Conservation (phyloP, 2,113 vertebrate genomes). For the Poeciliopsis occidentalis region DNA sequence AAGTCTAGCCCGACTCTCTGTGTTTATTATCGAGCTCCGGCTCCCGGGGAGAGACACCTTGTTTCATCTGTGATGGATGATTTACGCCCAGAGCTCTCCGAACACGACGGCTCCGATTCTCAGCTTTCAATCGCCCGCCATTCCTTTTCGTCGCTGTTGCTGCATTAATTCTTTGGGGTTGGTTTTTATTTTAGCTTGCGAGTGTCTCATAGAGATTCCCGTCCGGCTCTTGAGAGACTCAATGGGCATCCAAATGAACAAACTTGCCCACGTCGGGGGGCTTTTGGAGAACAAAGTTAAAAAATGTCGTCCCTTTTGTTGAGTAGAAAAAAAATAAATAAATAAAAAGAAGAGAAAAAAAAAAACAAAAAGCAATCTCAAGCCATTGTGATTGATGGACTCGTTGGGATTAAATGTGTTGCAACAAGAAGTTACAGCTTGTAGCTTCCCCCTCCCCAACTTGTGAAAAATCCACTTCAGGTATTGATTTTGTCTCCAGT, state of each 20-base stretch:
- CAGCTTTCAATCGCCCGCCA: slow-evolving; percentile 24
- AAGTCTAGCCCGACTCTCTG: slow-evolving; percentile 60
- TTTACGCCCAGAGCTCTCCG: slow-evolving; percentile 37
- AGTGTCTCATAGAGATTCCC: slow-evolving; percentile 7
- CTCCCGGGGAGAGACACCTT: slow-evolving; percentile 44
- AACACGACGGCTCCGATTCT: slow-evolving; percentile 36
- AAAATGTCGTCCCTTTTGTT: slow-evolving; percentile 45
- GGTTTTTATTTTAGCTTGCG: slow-evolving; percentile 8
- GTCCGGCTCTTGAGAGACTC: slow-evolving; percentile 27
- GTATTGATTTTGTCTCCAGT: slow-evolving; percentile 74
- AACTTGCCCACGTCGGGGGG: not conserved
- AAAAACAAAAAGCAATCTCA: slow-evolving; percentile 10
- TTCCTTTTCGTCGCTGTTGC: slow-evolving; percentile 8
- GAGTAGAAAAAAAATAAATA: slow-evolving; percentile 1
- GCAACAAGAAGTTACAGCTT: slow-evolving; percentile 49
- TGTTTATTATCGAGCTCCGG: slow-evolving; percentile 57
- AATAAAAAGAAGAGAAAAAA: not conserved
- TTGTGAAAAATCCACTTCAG: slow-evolving; percentile 47
- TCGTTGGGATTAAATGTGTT: slow-evolving; percentile 55
- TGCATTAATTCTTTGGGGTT: slow-evolving; percentile 11
- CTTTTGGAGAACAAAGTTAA: slow-evolving; percentile 25
- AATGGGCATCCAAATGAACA: slow-evolving; percentile 16
- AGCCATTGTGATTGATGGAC: slow-evolving; percentile 55
- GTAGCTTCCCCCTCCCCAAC: slow-evolving; percentile 52
- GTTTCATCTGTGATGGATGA: slow-evolving; percentile 56